Base-by-base conservation (phyloP, 2,797 vertebrate species). In the Phalloptychus januarius region DNA sequence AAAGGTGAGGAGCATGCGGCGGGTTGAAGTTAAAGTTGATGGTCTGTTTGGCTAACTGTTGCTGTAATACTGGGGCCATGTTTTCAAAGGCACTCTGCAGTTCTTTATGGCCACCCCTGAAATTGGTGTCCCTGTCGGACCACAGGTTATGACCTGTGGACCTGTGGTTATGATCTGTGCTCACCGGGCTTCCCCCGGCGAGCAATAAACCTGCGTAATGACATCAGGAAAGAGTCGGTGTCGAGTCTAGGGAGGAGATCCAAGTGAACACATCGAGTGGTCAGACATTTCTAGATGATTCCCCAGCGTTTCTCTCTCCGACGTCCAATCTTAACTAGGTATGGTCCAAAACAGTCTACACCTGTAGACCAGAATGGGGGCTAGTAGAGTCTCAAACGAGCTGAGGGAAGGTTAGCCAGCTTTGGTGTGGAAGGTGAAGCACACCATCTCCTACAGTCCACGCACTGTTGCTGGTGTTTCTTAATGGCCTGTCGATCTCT, bases 221-320 rank as follows among this genome's bases (percentile, higher is more conserved):
- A 56, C 52, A 74, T 28, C 1, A 74, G 25, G 52, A 74, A 61
- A 18, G 52, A 61, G 52, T 44, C 40, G 1, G 36, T 31, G 33
- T 54, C 50, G 18, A 74, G 36, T 20, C 54, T 58, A 8, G 52
- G 52, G 2, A 58, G 52, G 13, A 74, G 72, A 56, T 74, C 72
- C 4, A 58, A 11, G 52, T 74, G n/a, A 18, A 74, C 52, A 44
- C 72, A 58, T 40, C 52, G 4, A 11, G 72, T 74, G 7, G 72
- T 74, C 6, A 74, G 72, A 3, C 52, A 74, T 40, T 58, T 74
- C 5, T 40, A 58, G 23, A 74, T 74, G 12, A 74, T 74, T 7
- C 50, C 72, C 72, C 25, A 74, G 2, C 38, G 36, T 58, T 74
- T 74, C 50, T 74, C 52, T 18, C 50, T 28, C 4, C 72, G 56